Evolutionary conservation across 2,797 vertebrate genomes (phyloP).

Genomic region (Australoheros facetus): DNA sequence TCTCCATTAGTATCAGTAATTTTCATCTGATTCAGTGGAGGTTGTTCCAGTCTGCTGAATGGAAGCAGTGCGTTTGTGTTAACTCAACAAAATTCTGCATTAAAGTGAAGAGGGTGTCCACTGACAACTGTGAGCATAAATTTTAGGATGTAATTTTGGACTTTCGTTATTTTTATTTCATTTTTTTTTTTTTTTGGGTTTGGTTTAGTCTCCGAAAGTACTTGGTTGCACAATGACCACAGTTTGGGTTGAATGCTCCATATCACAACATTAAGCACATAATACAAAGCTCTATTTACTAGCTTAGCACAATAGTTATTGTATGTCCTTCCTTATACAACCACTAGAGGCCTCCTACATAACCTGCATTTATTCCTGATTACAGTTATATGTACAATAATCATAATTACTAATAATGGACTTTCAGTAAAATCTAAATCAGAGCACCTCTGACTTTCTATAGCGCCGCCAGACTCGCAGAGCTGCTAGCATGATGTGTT

Average conservation of each 20-base stretch:
- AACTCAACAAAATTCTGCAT: background rate
- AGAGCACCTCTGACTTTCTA: background rate
- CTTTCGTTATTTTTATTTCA: background rate
- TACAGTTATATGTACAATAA: background rate
- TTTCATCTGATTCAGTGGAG: background rate
- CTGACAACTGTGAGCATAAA: background rate
- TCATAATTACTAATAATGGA: background rate
- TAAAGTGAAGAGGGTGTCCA: background rate
- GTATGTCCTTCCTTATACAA: background rate
- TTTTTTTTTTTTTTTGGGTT: background rate
- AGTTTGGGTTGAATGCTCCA: background rate
- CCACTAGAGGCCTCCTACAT: background rate
- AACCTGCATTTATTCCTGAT: background rate
- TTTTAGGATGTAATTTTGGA: background rate
- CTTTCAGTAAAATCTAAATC: background rate
- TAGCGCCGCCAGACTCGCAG: background rate
- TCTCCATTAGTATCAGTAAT: background rate
- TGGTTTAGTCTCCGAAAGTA: no score
- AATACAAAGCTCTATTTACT: background rate
- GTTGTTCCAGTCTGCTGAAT: background rate
- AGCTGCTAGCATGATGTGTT: background rate
- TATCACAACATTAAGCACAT: background rate
- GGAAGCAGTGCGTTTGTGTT: fast-evolving
- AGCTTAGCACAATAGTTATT: background rate
- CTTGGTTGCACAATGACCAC: no score